Conservation (phyloP, 2,888 invertebrate genomes). For the Druceiella hillmani region DNA sequence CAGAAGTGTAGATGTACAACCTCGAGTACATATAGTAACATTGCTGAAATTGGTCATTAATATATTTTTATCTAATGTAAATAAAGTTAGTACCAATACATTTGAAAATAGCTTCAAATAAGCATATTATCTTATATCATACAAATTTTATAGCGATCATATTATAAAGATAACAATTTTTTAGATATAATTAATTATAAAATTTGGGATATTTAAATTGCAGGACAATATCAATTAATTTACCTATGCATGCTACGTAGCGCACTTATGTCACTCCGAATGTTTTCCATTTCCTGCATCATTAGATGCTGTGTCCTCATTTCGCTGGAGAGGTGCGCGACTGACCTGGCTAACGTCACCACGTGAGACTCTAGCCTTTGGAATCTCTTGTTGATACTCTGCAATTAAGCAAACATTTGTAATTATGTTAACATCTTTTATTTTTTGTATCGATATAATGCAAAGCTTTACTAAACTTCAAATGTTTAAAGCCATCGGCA, state of each 20-base stretch:
- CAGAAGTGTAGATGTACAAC: too few relatives aligned
- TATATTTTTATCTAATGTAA: too few relatives aligned
- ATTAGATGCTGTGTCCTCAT: constrained; percentile 86
- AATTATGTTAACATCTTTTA: too few relatives aligned
- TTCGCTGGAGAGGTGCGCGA: constrained; percentile 87
- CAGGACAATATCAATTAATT: too few relatives aligned
- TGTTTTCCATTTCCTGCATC: constrained; percentile 85
- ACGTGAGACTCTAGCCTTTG: constrained; percentile 87
- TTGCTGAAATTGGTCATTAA: too few relatives aligned
- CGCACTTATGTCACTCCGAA: constrained; percentile 75
- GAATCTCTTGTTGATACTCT: constrained; percentile 82
- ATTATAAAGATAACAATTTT: too few relatives aligned
- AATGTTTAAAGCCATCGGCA: too few relatives aligned
- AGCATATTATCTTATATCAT: constrained; percentile 21
- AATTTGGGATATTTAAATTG: not conserved
- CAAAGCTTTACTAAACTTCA: too few relatives aligned
- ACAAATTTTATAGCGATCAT: not conserved
- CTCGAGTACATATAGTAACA: too few relatives aligned
- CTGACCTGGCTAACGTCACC: constrained; percentile 82
- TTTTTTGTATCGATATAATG: too few relatives aligned
- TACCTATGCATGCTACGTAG: constrained; percentile 61
- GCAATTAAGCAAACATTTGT: constrained; percentile 23
- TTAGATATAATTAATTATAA: not conserved
- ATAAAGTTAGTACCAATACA: too few relatives aligned
- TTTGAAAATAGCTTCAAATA: too few relatives aligned